Conservation (phyloP, 2,113 vertebrate genomes). For the Butorides virescens region DNA sequence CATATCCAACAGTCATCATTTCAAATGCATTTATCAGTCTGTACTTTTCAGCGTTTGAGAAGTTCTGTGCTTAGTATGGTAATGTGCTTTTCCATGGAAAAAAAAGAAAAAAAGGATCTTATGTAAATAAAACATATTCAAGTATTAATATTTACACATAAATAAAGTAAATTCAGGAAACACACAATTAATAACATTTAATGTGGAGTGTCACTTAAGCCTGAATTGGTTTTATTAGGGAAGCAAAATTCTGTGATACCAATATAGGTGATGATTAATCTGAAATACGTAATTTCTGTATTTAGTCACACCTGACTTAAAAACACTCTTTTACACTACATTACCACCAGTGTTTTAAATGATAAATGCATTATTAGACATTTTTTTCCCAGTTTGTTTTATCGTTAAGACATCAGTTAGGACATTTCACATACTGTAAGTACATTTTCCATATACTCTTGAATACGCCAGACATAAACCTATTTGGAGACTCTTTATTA, state of each 20-base stretch:
- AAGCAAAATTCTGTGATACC: neutral
- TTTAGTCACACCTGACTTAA: neutral
- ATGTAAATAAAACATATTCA: neutral
- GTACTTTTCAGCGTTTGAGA: neutral
- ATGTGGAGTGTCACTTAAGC: neutral
- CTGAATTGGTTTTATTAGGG: neutral
- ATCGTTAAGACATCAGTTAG: neutral
- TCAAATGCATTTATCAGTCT: slow-evolving; percentile 22
- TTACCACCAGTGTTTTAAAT: neutral
- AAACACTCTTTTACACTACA: neutral
- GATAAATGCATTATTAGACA: neutral
- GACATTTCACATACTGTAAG: neutral
- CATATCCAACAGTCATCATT: neutral
- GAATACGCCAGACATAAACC: neutral
- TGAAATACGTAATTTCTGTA: neutral
- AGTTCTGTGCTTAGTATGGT: neutral
- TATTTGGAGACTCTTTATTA: slow-evolving; percentile 7
- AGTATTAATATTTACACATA: slow-evolving; percentile 13
- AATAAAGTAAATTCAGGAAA: slow-evolving; percentile 16
- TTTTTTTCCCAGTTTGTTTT: neutral
- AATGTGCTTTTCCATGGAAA: neutral
- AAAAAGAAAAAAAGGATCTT: neutral
- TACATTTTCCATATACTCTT: neutral
- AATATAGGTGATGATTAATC: neutral
- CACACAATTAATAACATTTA: slow-evolving; percentile 10